Conservation (phyloP, 2,113 vertebrate genomes). For the Sinocyclocheilus anophthalmus region DNA sequence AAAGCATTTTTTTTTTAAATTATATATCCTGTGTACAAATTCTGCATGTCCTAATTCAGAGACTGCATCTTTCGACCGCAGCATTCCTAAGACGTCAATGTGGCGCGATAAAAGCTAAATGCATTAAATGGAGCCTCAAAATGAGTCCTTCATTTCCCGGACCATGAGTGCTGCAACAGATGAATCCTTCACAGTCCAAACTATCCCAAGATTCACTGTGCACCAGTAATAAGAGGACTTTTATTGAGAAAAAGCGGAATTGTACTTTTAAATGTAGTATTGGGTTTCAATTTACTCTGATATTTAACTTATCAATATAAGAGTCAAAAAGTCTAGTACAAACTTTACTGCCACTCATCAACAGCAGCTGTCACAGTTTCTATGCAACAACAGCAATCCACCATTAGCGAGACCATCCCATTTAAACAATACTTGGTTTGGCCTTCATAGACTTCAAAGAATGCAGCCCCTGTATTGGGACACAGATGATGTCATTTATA, state of each 20-base stretch:
- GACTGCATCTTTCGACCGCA: not conserved
- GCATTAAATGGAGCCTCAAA: not conserved
- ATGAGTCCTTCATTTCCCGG: not conserved
- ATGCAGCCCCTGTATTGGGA: not conserved
- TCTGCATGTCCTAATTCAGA: not conserved
- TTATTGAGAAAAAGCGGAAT: not conserved
- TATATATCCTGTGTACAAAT: not conserved
- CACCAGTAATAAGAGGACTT: not conserved
- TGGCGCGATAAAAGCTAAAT: too few relatives aligned
- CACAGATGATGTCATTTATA: not conserved
- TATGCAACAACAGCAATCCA: not conserved
- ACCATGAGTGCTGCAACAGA: not conserved
- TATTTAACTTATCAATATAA: not conserved
- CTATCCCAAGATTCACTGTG: not conserved
- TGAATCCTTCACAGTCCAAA: not conserved
- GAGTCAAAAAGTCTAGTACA: not conserved
- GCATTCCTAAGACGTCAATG: not conserved
- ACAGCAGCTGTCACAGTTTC: not conserved
- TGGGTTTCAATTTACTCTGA: not conserved
- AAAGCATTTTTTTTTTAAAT: not conserved
- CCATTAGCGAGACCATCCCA: not conserved
- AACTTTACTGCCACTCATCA: not conserved
- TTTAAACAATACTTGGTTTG: not conserved
- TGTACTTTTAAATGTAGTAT: not conserved
- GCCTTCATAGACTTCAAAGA: not conserved